Percentiles rank a stretch among this genome's conserved stretches.
Conservation (phyloP, 2,888 invertebrate genomes). For the Urechis unicinctus region DNA sequence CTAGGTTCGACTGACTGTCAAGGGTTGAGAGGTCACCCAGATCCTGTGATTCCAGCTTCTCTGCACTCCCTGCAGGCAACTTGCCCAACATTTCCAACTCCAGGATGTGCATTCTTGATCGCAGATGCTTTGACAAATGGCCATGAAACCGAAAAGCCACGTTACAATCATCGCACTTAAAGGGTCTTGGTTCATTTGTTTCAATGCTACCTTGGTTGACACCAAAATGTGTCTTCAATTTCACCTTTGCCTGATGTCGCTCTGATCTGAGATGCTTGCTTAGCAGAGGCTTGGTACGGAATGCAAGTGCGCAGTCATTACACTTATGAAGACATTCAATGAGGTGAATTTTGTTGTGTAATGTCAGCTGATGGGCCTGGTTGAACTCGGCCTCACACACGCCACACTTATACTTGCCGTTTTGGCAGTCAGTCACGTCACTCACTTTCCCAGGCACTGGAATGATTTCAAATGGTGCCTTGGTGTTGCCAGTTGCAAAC, state of each 20-base stretch:
- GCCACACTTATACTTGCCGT: slow-evolving; percentile 62
- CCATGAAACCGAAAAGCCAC: slow-evolving; percentile 91
- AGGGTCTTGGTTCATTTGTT: slow-evolving; percentile 86
- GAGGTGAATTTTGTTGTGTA: slow-evolving; percentile 93
- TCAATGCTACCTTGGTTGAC: slow-evolving; percentile 53
- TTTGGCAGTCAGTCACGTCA: slow-evolving; percentile 3
- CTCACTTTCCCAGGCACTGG: background rate
- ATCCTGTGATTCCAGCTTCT: background rate
- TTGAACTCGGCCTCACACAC: slow-evolving; percentile 89
- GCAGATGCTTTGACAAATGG: slow-evolving; percentile 90
- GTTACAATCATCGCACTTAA: slow-evolving; percentile 91
- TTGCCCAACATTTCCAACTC: slow-evolving; percentile 86
- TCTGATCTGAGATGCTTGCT: slow-evolving; percentile 90
- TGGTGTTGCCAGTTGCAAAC: background rate
- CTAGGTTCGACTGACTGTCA: background rate
- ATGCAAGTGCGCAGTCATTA: slow-evolving; percentile 84
- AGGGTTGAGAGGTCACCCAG: background rate
- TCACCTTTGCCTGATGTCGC: slow-evolving; percentile 58
- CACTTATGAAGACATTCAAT: slow-evolving; percentile 88
- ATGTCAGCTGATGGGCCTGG: slow-evolving; percentile 78
- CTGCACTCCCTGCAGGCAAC: slow-evolving; percentile 75
- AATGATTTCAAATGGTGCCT: background rate
- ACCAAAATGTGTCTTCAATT: background rate
- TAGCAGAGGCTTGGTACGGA: slow-evolving; percentile 81
- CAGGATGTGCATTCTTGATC: slow-evolving; percentile 94